phyloP scores from a whole-genome alignment of 2,888 invertebrate species.

The Trypoxylon attenuatum region DNA sequence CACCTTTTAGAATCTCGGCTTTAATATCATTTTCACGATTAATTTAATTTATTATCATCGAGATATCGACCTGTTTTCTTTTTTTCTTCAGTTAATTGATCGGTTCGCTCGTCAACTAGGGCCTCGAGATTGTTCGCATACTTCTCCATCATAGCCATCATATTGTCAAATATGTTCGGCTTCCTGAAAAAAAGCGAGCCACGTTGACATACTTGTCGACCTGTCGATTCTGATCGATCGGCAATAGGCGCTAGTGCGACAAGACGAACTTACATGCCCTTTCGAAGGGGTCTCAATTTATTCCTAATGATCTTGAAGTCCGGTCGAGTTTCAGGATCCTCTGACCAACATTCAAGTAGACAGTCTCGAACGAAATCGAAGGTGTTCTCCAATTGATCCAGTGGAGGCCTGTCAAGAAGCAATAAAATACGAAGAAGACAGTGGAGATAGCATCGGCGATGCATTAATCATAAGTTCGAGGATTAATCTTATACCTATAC shows the following conservation, averaged over 20 bases:
- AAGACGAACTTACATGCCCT: constrained; percentile 86
- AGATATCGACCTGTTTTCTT: constrained; percentile 88
- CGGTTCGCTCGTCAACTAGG: constrained; percentile 94
- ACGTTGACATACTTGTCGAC: background rate
- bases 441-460: constrained; percentile 8
- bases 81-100: constrained; percentile 95
- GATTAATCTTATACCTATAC: constrained; percentile 77
- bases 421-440: constrained; percentile 29
- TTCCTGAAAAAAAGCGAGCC: constrained; percentile 79
- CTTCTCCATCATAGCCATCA: constrained; percentile 99
- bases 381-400: constrained; percentile 85
- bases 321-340: constrained; percentile 86
- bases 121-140: constrained; percentile 96
- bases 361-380: constrained; percentile 92
- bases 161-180: constrained; percentile 97
- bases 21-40: too few species aligned
- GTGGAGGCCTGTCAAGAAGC: constrained; percentile 80
- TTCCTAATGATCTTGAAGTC: constrained; percentile 90
- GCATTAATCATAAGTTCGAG: background rate
- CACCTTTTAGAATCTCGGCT: background rate
- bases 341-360: constrained; percentile 91
- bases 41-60: background rate
- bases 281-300: constrained; percentile 86
- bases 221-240: too few species aligned
- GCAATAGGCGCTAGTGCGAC: too few species aligned